Base-by-base conservation (phyloP, 2,888 invertebrate genomes). In the Rotaria socialis region DNA sequence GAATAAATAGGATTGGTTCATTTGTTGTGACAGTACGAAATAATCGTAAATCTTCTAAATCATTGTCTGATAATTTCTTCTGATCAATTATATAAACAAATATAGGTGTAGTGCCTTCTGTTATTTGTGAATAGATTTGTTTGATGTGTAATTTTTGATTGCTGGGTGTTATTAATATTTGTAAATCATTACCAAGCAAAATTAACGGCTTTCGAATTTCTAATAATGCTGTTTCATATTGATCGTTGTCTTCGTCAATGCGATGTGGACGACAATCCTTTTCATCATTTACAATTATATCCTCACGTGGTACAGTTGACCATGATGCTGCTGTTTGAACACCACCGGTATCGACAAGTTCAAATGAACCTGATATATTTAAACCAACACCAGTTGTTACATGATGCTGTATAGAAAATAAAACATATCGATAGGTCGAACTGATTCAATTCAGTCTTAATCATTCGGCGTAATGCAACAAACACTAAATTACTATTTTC, bases 81-180 rank as follows among this genome's bases (percentile, higher is more conserved):
- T 80, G 47, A 47, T 80, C 47, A 47, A 80, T 80, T 14, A 80
- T 47, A 47, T 80, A 80, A 80, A 80, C n/a, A 47, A 80, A 80
- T 47, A 80, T 47, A 8, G 80, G 80, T 47, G n/a, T 8, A 47
- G 47, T n/a, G 6, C 24, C 11, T 80, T 80, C 80, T 80, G 80
- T 80, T 22, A 80, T 80, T 80, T 80, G 43, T 10, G 47, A 47
- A 43, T 47, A 47, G 0, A 80, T 47, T 24, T 80, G 47, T 43
- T 43, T 35, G 7, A 67, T 35, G 19, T 67, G 14, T 35, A 67
- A 35, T n/a, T 80, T 47, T 80, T 80, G 80, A 80, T 80, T 80
- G 11, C 41, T 80, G n/a, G 80, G 80, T 80, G 80, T 80, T 14
- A 80, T 47, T n/a, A 80, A 11, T 22, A 80, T 43, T 80, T 80